Percentiles rank a stretch among this genome's conserved stretches.
Evolutionary conservation across 2,888 invertebrate species (phyloP).

Genomic region (Trachelus iudaicus): DNA sequence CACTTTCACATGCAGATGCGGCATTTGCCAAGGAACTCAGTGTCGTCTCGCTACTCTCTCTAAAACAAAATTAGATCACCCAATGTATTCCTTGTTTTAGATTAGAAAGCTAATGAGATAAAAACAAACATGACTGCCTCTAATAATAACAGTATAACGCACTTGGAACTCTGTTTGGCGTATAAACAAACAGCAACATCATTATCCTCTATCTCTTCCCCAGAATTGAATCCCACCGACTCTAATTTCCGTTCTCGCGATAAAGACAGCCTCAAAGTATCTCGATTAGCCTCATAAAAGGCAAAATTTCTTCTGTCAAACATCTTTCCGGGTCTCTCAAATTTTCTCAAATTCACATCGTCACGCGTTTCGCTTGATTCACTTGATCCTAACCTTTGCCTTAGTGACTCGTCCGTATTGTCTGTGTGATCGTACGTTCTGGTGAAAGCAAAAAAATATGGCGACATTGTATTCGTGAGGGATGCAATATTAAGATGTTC

Average conservation of each 20-base stretch:
- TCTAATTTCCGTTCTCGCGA: not conserved
- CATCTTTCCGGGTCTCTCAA: not conserved
- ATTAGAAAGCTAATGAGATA: not conserved
- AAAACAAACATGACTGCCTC: not conserved
- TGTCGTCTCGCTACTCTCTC: constrained; percentile 40
- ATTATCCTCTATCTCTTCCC: constrained; percentile 14
- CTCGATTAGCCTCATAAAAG: not conserved
- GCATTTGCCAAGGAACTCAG: constrained; percentile 35
- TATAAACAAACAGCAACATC: constrained; percentile 32
- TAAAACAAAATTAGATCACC: constrained; percentile 25
- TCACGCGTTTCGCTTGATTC: not conserved
- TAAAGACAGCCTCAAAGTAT: not conserved
- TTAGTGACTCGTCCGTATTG: constrained; percentile 7
- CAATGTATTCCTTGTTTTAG: not conserved
- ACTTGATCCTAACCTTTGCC: constrained; percentile 11
- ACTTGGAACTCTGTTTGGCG: constrained; percentile 40
- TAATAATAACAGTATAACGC: constrained; percentile 25
- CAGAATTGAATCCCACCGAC: constrained; percentile 1
- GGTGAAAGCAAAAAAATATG: constrained; percentile 13
- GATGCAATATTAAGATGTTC: not conserved
- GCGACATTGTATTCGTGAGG: constrained; percentile 9
- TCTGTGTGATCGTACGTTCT: constrained; percentile 7
- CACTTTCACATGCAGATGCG: constrained; percentile 30
- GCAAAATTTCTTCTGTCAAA: not conserved
- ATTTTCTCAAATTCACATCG: not conserved